phyloP scores from a whole-genome alignment of 2,888 invertebrate genomes.

The Cantharis lateralis region DNA sequence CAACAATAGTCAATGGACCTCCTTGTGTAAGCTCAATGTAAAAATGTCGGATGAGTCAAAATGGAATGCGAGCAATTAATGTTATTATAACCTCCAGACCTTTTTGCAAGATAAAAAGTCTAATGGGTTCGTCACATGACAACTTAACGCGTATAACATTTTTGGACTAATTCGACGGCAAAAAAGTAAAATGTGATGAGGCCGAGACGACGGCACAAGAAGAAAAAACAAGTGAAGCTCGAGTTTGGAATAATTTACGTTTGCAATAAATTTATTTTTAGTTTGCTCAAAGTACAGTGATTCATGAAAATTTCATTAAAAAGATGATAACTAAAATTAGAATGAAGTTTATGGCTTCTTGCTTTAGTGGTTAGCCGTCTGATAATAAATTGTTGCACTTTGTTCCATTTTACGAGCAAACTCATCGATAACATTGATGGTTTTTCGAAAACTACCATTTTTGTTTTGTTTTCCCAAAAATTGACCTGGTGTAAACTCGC shows the following conservation, averaged over 20 bases:
- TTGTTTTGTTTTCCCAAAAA: too few relatives aligned
- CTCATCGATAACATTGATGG: neutral
- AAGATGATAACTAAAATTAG: neutral
- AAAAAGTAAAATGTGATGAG: neutral
- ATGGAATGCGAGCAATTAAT: conserved; percentile 1
- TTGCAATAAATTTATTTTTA: neutral
- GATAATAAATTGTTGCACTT: neutral
- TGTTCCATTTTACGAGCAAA: neutral
- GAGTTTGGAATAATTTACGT: neutral
- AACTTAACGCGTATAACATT: neutral
- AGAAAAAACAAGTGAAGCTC: neutral
- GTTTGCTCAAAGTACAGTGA: neutral
- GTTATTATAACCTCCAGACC: neutral
- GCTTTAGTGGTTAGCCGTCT: neutral
- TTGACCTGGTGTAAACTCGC: neutral
- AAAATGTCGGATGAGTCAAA: neutral
- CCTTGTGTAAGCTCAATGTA: neutral
- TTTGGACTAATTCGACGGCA: neutral
- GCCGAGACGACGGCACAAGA: neutral
- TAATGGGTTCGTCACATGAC: neutral
- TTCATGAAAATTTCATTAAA: neutral
- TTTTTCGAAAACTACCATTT: neutral
- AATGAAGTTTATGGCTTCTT: neutral
- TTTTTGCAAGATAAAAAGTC: conserved; percentile 1
- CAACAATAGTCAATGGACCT: neutral